Percentiles rank a stretch among this genome's conserved stretches.
Evolutionary conservation across 2,797 vertebrate species (phyloP).

Genomic region (Coendou prehensilis): DNA sequence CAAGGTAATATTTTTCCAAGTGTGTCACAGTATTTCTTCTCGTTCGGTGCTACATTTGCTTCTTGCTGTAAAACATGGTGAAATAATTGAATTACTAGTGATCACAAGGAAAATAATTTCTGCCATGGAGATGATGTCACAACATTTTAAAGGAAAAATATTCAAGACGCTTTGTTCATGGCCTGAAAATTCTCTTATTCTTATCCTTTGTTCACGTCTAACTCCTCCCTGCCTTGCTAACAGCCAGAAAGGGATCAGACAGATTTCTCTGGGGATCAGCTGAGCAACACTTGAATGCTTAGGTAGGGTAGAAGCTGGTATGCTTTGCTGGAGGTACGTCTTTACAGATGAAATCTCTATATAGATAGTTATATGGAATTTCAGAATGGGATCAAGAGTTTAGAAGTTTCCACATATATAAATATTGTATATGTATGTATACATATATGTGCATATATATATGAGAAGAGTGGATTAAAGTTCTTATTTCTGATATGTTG

Average conservation of each 20-base stretch:
- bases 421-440: background rate
- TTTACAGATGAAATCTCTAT: background rate
- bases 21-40: constrained; percentile 76
- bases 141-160: constrained; percentile 70
- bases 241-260: constrained; percentile 19
- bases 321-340: background rate
- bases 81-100: constrained; percentile 85
- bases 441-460: background rate
- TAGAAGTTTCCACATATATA: background rate
- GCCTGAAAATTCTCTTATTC: background rate
- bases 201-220: background rate
- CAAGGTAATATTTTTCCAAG: constrained; percentile 80
- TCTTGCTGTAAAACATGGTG: constrained; percentile 78
- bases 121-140: constrained; percentile 12
- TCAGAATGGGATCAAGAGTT: background rate
- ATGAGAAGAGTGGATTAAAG: background rate
- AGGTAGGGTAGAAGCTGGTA: background rate
- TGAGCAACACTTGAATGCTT: background rate
- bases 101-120: constrained; percentile 74
- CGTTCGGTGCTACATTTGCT: constrained; percentile 79
- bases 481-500: background rate
- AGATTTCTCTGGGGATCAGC: background rate
- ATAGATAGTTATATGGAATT: background rate
- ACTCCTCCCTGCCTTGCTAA: background rate
- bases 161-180: background rate